These are phyloP conservation scores for Embiotoca jacksoni DNA, from an alignment of 2,113 vertebrate genomes.

Conservation along the genomic window DNA sequence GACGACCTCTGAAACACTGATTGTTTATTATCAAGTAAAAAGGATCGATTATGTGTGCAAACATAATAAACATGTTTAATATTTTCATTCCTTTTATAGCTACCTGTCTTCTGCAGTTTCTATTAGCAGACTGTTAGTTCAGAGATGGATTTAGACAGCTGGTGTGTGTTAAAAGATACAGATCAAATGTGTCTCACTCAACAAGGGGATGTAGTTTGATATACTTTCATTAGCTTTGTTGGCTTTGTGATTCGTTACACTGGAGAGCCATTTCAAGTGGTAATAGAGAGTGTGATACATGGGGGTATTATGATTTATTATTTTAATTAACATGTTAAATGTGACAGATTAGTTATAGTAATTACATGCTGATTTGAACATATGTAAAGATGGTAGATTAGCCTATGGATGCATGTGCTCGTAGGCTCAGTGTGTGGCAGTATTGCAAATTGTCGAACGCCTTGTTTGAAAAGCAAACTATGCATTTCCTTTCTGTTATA, in stretches of 20 bases:
- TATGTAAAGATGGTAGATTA: constrained; percentile 31
- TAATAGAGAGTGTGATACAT: constrained; percentile 50
- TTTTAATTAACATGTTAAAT: constrained; percentile 68
- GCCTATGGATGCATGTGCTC: constrained; percentile 15
- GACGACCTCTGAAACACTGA: constrained; percentile 45
- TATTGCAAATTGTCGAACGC: neutral
- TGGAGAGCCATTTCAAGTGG: constrained; percentile 43
- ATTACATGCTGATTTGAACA: constrained; percentile 64
- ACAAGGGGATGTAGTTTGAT: constrained; percentile 50
- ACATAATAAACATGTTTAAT: constrained; percentile 20
- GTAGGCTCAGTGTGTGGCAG: neutral
- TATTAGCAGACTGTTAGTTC: constrained; percentile 7
- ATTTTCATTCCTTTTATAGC: constrained; percentile 17
- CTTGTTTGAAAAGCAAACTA: constrained; percentile 26
- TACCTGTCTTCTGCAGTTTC: constrained; percentile 21
- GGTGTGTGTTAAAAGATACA: constrained; percentile 35
- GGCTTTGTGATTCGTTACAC: constrained; percentile 58
- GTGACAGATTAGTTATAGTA: constrained; percentile 60
- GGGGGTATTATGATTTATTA: constrained; percentile 66
- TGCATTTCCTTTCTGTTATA: constrained; percentile 24
- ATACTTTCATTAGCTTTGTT: constrained; percentile 69
- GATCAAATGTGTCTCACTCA: constrained; percentile 59
- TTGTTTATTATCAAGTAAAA: constrained; percentile 52
- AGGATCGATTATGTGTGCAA: constrained; percentile 10
- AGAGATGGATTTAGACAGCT: constrained; percentile 37